Percentiles rank a stretch among this genome's conserved stretches.
Evolutionary conservation across 2,888 invertebrate species (phyloP).

Genomic region (Selenia dentaria): DNA sequence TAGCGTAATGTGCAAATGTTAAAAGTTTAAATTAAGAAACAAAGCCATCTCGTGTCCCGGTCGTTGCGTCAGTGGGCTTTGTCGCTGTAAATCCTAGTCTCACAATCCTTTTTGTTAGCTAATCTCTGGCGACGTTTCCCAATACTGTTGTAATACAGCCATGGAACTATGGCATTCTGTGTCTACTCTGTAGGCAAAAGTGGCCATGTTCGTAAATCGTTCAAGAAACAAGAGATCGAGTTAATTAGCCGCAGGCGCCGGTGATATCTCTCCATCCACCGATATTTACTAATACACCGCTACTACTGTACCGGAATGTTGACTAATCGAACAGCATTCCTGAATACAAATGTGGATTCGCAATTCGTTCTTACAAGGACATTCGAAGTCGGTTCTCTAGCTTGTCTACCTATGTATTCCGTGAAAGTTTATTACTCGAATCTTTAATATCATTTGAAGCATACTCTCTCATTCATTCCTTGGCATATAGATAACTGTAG

Average conservation of each 20-base stretch:
- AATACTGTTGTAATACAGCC: too few relatives aligned
- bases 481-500: not conserved
- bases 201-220: constrained; percentile 26
- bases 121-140: too few relatives aligned
- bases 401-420: constrained; percentile 1
- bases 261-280: constrained; percentile 53
- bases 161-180: too few relatives aligned
- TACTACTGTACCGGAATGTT: constrained; percentile 67
- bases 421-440: not conserved
- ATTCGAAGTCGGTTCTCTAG: constrained; percentile 44
- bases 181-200: too few relatives aligned
- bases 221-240: constrained; percentile 46
- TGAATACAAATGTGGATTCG: constrained; percentile 66
- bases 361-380: constrained; percentile 67
- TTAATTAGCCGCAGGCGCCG: constrained; percentile 66
- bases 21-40: constrained; percentile 31
- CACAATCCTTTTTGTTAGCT: not conserved
- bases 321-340: constrained; percentile 76
- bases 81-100: constrained; percentile 5
- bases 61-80: constrained; percentile 10
- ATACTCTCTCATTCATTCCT: not conserved
- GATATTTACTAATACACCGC: constrained; percentile 76
- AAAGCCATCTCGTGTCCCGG: constrained; percentile 16
- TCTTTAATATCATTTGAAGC: not conserved
- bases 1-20: constrained; percentile 29